A percentile compares a stretch with the other conserved stretches of the same genome.
These are phyloP conservation scores for Scolopax mira DNA, from an alignment of 2,113 vertebrate genomes.

Conservation along the genomic window DNA sequence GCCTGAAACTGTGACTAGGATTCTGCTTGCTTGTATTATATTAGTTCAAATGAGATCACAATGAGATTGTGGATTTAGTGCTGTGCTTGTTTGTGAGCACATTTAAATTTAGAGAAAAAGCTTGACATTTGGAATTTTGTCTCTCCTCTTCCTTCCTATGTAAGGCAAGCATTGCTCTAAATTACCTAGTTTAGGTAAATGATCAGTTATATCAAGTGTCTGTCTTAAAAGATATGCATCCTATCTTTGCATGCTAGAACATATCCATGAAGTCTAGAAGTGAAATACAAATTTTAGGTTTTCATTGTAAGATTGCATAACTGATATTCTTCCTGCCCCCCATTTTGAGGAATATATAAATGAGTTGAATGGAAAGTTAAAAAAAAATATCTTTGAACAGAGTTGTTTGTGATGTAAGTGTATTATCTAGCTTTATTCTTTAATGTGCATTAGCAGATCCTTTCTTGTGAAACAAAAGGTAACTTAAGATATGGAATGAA, in stretches of 20 bases:
- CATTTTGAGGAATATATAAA: neutral
- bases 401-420: neutral
- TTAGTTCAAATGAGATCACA: neutral
- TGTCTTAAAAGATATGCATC: neutral
- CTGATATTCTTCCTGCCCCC: neutral
- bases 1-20: neutral
- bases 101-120: neutral
- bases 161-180: neutral
- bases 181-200: neutral
- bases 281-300: neutral
- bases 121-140: neutral
- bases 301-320: neutral
- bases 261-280: neutral
- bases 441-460: constrained; percentile 13
- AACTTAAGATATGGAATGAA: neutral
- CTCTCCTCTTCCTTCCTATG: neutral
- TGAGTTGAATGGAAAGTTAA: neutral
- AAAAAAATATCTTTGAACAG: neutral
- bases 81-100: neutral
- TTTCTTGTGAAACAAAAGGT: constrained; percentile 1
- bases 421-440: constrained; percentile 50
- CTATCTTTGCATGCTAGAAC: neutral
- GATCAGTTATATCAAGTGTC: neutral
- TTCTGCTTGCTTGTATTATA: neutral
- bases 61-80: neutral